These are phyloP conservation scores for Drosophila mettleri DNA, from an alignment of 2,888 invertebrate species.

Conservation along the genomic window DNA sequence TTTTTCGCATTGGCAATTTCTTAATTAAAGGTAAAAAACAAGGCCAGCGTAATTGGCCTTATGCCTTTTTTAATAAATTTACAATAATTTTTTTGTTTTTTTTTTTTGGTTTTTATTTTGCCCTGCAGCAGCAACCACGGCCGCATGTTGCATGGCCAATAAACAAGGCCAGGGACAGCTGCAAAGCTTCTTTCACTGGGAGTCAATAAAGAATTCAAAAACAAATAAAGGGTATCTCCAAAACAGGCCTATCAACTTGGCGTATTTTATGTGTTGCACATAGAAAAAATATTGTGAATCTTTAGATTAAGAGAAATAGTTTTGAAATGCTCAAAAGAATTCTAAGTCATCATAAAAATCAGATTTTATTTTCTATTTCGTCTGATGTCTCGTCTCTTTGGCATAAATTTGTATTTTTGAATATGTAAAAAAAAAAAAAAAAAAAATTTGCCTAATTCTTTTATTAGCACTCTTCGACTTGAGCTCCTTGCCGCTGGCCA, in stretches of 20 bases:
- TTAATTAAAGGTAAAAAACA: conserved; percentile 64
- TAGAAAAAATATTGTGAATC: background rate
- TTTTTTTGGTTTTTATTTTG: conserved; percentile 39
- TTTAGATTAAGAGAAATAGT: background rate
- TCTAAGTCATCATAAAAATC: background rate
- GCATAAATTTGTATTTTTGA: background rate
- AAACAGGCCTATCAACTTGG: no score
- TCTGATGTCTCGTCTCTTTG: background rate
- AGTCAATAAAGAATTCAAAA: background rate
- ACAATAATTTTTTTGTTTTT: conserved; percentile 42
- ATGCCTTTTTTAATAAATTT: conserved; percentile 71
- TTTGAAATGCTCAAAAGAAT: background rate
- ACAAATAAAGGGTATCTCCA: background rate
- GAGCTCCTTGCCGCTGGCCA: background rate
- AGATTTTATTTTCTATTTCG: background rate
- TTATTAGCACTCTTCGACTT: background rate
- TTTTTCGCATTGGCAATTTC: conserved; percentile 77
- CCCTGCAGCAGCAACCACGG: conserved; percentile 22
- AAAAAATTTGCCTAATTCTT: background rate
- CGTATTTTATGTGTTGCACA: no score
- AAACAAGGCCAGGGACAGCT: conserved; percentile 24
- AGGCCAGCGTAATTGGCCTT: conserved; percentile 64
- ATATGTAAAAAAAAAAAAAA: background rate
- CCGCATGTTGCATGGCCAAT: conserved; percentile 10
- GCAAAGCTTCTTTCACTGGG: background rate